Base-by-base conservation (phyloP, 2,113 vertebrate species). In the Lonchura striata region DNA sequence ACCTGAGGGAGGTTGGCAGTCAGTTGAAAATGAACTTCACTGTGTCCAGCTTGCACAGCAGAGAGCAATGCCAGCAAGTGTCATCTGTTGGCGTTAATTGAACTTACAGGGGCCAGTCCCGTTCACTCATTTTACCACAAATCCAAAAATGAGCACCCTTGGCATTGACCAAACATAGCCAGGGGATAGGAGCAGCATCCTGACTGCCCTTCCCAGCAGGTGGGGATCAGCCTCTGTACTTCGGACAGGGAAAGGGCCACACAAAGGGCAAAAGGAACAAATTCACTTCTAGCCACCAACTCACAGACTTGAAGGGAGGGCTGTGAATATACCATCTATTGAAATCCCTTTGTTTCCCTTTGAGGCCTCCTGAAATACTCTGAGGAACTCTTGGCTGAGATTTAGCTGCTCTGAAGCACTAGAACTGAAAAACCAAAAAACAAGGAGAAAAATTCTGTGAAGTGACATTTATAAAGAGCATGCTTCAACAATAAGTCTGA, bases 91-190 rank as follows among this genome's bases (percentile, higher is more conserved):
- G 57, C 13, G 1, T 41, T 54, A 16, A 60, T 9, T 79, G 30
- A 28, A 76, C 6, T 53, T 35, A 15, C 3, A 59, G 42, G 44
- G 8, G 13, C 46, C 31, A 70, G 25, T 52, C 33, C 83, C 5
- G 1, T 5, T 16, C 13, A 7, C 28, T 75, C 44, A 21, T 74
- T 87, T 30, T 53, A 39, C 23, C 33, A 33, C 54, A 42, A 5
- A 63, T 33, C 19, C 60, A 6, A 21, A 31, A 52, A 41, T 14
- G 5, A 65, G 19, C 59, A 33, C 2, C 0, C 7, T 52, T 84
- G 52, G 19, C 7, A 1, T n/a, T 44, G 74, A 52, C 41, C 27
- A 49, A 17, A 27, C 1, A 0, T 0, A 2, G 39, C 25, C 46
- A 61, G 56, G 57, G 28, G 11, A 20, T n/a, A 59, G 42, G 39